Base-by-base conservation (phyloP, 2,888 invertebrate species). In the Lasioglossum vierecki region DNA sequence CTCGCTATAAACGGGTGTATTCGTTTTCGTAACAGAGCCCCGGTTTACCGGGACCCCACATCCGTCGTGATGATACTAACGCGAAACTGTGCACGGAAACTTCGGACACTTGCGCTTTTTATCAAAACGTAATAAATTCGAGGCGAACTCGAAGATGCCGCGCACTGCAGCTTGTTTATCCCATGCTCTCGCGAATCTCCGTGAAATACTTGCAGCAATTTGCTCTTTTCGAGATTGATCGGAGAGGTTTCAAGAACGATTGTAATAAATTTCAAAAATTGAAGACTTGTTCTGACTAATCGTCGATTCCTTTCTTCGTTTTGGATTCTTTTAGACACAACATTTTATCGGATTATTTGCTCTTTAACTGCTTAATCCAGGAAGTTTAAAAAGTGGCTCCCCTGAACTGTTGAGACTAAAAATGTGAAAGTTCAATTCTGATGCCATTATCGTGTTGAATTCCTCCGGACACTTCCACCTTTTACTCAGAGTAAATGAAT, bases 71-170 rank as follows among this genome's bases (percentile, higher is more conserved):
- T n/a, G 11, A 41, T 70, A n/a, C 30, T 26, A 63, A 41, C 74
- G 53, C 39, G 53, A 41, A n/a, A 70, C 70, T 70, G 39, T n/a
- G 57, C 39, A n/a, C 13, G 26, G 26, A 41, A 78, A 84, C 73
- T 84, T 60, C 46, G 13, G 8, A 84, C 76, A 68, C 39, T 39
- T 11, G 8, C 39, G 8, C 68, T 68, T 68, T 68, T 68, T 39
- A 18, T 8, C 68, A 11, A 68, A 39, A 39, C 8, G 9, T 39
- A 68, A 39, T 68, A 68, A 68, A 68, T 68, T 22, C 9, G 30
- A 9, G 30, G 30, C 66, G 18, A 35, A 30, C 30, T 39, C 22
- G 22, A 35, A 68, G 35, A 22, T 22, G 22, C 53, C 18, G 22
- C 53, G 49, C 18, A 49, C 8, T 22, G n/a, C n/a, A 57, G n/a